Evolutionary conservation across 2,113 vertebrate genomes (phyloP).

Genomic region (Otocyon megalotis): DNA sequence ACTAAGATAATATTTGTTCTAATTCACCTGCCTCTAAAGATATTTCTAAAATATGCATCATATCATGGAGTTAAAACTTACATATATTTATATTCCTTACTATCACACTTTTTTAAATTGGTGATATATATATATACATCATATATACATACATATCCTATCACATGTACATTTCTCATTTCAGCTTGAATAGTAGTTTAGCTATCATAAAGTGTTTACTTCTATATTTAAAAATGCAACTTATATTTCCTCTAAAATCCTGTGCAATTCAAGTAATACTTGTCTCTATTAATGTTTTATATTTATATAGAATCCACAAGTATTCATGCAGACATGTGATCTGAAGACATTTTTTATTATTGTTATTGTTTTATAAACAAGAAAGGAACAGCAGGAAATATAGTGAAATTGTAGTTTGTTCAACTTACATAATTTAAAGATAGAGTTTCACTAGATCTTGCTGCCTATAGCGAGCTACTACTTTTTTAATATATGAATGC

Average conservation of each 20-base stretch:
- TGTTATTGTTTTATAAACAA: not conserved
- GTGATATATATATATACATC: not conserved
- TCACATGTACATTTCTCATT: not conserved
- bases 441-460: not conserved
- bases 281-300: not conserved
- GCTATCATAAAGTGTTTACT: not conserved
- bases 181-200: not conserved
- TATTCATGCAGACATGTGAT: not conserved
- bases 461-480: not conserved
- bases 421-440: not conserved
- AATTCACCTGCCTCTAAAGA: not conserved
- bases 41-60: not conserved
- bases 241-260: not conserved
- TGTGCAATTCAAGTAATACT: not conserved
- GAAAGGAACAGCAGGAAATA: not conserved
- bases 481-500: not conserved
- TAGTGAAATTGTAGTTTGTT: not conserved
- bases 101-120: not conserved
- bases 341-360: not conserved
- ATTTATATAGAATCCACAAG: not conserved
- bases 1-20: constrained; percentile 53
- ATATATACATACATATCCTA: not conserved
- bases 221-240: not conserved
- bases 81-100: not conserved
- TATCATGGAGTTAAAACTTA: not conserved